phyloP scores from a whole-genome alignment of 2,888 invertebrate species.

The Fragum fragum region DNA sequence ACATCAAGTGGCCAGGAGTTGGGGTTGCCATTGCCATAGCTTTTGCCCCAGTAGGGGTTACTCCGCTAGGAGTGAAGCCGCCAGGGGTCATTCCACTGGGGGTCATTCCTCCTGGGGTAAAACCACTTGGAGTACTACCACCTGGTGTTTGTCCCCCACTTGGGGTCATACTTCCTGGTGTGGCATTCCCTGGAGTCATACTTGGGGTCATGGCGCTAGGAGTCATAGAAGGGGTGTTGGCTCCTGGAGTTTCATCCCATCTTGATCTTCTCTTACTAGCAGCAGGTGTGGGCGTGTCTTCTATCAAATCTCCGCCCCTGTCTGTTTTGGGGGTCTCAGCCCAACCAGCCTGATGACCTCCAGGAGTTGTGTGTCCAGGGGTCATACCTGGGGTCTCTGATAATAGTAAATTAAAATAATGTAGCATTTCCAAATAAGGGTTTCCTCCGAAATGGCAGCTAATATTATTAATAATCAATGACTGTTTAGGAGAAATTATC shows the following conservation, averaged over 20 bases:
- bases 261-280: slow-evolving; percentile 97
- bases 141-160: slow-evolving; percentile 74
- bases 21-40: slow-evolving; percentile 99
- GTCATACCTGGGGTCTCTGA: slow-evolving; percentile 38
- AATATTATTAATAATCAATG: too few relatives aligned
- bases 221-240: slow-evolving; percentile 88
- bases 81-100: slow-evolving; percentile 73
- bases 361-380: slow-evolving; percentile 89
- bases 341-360: slow-evolving; percentile 96
- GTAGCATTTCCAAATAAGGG: too few relatives aligned
- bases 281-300: slow-evolving; percentile 97
- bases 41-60: slow-evolving; percentile 90
- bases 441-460: too few relatives aligned
- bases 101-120: slow-evolving; percentile 85
- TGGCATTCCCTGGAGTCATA: slow-evolving; percentile 79
- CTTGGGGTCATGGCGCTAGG: slow-evolving; percentile 88
- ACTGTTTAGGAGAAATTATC: too few relatives aligned
- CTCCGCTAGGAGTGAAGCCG: slow-evolving; percentile 86
- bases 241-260: slow-evolving; percentile 98
- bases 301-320: slow-evolving; percentile 88
- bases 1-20: slow-evolving; percentile 96
- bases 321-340: slow-evolving; percentile 99
- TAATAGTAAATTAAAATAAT: too few relatives aligned
- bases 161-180: slow-evolving; percentile 86
- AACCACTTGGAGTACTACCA: slow-evolving; percentile 87